A percentile compares a stretch with the other conserved stretches of the same genome.
These are phyloP conservation scores for Oryzias javanicus DNA, from an alignment of 2,113 vertebrate genomes.

Conservation along the genomic window DNA sequence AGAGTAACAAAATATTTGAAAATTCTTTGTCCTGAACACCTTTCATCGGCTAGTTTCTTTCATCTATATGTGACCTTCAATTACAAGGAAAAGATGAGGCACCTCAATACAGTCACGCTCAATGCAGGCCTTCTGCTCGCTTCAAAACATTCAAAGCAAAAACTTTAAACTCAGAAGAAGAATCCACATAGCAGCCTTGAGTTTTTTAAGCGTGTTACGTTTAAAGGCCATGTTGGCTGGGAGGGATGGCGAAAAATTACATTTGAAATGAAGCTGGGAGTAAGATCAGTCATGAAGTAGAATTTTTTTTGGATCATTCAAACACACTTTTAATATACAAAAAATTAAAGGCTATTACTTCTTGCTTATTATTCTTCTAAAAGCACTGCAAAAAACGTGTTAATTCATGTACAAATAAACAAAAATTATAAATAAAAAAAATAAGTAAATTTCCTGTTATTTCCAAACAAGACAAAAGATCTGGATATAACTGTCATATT, in stretches of 20 bases:
- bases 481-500: no score
- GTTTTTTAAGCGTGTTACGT: conserved; percentile 33
- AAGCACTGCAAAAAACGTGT: no score
- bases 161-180: conserved; percentile 34
- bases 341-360: no score
- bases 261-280: neutral
- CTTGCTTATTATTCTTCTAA: no score
- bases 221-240: conserved; percentile 38
- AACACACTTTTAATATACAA: no score
- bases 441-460: no score
- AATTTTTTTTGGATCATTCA: neutral
- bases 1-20: conserved; percentile 23
- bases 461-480: no score
- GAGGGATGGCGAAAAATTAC: conserved; percentile 23
- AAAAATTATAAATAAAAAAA: no score
- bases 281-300: neutral
- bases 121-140: conserved; percentile 14
- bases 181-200: conserved; percentile 22
- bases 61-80: conserved; percentile 28
- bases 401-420: no score
- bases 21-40: conserved; percentile 8
- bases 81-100: conserved; percentile 17
- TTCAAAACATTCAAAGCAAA: neutral
- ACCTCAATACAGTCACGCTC: conserved; percentile 13
- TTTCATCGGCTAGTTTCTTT: conserved; percentile 14